Conservation (phyloP, 2,888 invertebrate genomes). For the Sturmia bella region DNA sequence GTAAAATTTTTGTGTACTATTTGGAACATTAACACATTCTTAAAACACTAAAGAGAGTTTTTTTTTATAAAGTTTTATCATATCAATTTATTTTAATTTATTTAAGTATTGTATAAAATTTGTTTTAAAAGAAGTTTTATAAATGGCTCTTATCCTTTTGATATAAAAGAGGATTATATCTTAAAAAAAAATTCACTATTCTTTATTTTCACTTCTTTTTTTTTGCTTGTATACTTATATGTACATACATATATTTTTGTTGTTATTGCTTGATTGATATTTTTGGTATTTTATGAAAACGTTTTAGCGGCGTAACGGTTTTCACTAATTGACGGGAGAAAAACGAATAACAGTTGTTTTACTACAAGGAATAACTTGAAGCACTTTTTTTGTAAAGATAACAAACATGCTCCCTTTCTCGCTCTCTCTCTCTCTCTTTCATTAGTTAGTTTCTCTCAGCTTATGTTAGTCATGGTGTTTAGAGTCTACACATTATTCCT, state of each 20-base stretch:
- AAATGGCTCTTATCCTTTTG: conserved; percentile 3
- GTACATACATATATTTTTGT: conserved; percentile 38
- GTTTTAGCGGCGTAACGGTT: conserved; percentile 70
- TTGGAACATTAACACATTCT: conserved; percentile 25
- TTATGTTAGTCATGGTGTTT: background rate
- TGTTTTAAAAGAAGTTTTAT: conserved; percentile 6
- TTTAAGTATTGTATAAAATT: background rate
- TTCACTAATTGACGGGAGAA: conserved; percentile 80
- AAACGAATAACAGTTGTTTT: conserved; percentile 72
- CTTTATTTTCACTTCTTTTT: conserved; percentile 55
- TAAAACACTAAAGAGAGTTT: background rate
- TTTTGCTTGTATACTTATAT: conserved; percentile 41
- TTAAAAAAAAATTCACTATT: conserved; percentile 69
- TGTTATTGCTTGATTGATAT: conserved; percentile 69
- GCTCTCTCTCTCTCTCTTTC: conserved; percentile 11
- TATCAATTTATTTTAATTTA: conserved; percentile 1
- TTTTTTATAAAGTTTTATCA: conserved; percentile 3
- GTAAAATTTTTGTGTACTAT: conserved; percentile 16
- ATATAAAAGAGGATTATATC: conserved; percentile 68
- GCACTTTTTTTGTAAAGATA: too few species aligned
- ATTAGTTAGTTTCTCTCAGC: too few species aligned
- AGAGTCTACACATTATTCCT: conserved; percentile 55
- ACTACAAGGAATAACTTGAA: background rate
- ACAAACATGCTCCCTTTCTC: background rate
- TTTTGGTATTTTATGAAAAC: conserved; percentile 43